These are phyloP conservation scores for Pheosia gnoma DNA, from an alignment of 2,888 invertebrate genomes.

Conservation along the genomic window DNA sequence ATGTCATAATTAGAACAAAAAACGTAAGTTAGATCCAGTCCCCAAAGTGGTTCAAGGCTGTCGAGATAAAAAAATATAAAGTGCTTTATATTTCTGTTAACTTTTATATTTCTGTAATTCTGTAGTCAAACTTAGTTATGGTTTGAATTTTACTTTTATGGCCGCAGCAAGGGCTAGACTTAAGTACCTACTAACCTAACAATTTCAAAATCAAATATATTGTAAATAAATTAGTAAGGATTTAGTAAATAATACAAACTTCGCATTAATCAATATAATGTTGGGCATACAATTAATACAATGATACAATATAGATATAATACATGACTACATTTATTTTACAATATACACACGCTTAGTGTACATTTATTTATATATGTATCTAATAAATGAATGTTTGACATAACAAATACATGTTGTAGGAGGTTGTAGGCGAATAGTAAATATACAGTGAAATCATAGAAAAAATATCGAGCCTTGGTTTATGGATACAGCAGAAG, in stretches of 20 bases:
- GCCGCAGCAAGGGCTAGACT: too few relatives aligned
- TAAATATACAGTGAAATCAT: not conserved
- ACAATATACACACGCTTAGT: constrained; percentile 32
- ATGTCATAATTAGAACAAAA: not conserved
- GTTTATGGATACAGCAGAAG: not conserved
- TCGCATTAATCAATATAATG: constrained; percentile 27
- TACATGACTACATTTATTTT: constrained; percentile 32
- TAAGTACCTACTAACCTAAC: too few relatives aligned
- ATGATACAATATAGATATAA: constrained; percentile 28
- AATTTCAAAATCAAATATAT: too few relatives aligned
- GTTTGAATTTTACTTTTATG: too few relatives aligned
- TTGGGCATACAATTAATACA: constrained; percentile 27
- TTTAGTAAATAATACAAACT: constrained; percentile 24
- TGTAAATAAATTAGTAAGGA: not conserved
- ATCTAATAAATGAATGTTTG: not conserved
- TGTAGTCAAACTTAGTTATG: too few relatives aligned
- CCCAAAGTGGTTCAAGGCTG: not conserved
- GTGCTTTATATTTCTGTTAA: too few relatives aligned
- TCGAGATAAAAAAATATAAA: too few relatives aligned
- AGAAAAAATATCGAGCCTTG: not conserved
- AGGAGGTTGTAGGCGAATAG: not conserved
- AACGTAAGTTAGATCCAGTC: not conserved
- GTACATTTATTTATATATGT: constrained; percentile 35
- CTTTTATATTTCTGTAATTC: too few relatives aligned
- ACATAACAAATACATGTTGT: not conserved